Base-by-base conservation (phyloP, 2,797 vertebrate species). In the Tokudaia muenninki region DNA sequence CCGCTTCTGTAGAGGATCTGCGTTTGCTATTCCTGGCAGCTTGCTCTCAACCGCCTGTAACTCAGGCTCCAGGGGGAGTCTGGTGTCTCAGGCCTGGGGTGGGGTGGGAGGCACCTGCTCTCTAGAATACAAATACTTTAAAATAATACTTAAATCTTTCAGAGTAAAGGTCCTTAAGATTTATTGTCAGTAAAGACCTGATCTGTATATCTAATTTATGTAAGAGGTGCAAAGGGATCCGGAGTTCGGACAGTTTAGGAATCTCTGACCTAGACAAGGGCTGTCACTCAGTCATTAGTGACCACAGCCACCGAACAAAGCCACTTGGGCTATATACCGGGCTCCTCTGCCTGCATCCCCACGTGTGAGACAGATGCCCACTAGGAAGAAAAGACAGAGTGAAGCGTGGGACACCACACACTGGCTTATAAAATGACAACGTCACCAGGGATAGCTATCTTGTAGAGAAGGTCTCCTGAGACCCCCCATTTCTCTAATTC, bases 341-440 rank as follows among this genome's bases (percentile, higher is more conserved):
- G 47, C 83, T 80, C 21, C 44, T 84, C 1, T 74, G 82, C 88
- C 91, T 55, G 67, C 67, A 8, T 78, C 61, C 72, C 50, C 47
- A 44, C 55, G 50, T 83, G 29, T 59, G 80, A 94, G 50, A 86
- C 59, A 87, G 41, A 94, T 44, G 44, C 67, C 92, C 75, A 61
- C 6, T 22, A 52, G 44, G 91, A 92, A 29, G 50, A 91, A 84
- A 94, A 92, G 75, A 21, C 50, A 34, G n/a, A 77, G 31, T 72
- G 10, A 70, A 87, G 57, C 31, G 4, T 26, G 44, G 55, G 67
- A 67, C 61, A 63, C 19, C 1, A 26, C 81, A 77, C 57, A 21
- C 13, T 10, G 52, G 26, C 65, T 92, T 26, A 7, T 11, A 47
- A 81, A 92, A 89, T 78, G 63, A 81, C 63, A 90, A 90, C 37